A percentile compares a stretch with the other conserved stretches of the same genome.
These are phyloP conservation scores for Aleiodes sp. DNA, from an alignment of 1,140 invertebrate genomes.

Conservation along the genomic window DNA sequence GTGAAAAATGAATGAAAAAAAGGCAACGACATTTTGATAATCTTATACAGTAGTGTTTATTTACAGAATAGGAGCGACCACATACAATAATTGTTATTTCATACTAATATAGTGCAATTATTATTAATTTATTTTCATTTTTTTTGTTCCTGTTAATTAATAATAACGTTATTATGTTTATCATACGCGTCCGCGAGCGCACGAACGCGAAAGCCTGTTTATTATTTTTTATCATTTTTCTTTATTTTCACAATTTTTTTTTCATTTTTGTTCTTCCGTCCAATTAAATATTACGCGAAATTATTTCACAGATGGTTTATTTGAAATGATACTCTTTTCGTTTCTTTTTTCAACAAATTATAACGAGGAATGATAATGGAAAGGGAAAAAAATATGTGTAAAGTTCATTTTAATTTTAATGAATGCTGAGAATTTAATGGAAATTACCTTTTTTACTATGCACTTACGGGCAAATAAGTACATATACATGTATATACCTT, in stretches of 20 bases:
- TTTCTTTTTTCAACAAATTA: too few relatives aligned
- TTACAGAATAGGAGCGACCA: constrained; percentile 58
- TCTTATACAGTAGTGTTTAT: constrained; percentile 41
- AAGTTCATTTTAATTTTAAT: constrained; percentile 7
- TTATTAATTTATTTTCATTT: constrained; percentile 35
- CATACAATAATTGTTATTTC: constrained; percentile 46
- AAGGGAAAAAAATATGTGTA: neutral
- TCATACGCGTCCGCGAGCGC: constrained; percentile 30
- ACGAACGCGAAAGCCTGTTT: constrained; percentile 30
- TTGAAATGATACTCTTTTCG: too few relatives aligned
- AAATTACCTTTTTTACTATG: neutral
- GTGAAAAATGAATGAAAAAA: neutral
- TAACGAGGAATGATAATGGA: neutral
- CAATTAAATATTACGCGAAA: constrained; percentile 28
- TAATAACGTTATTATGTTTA: constrained; percentile 39
- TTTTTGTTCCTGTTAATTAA: constrained; percentile 43
- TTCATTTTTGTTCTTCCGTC: too few relatives aligned
- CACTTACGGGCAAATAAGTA: constrained; percentile 26
- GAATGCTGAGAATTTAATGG: neutral
- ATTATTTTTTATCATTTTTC: constrained; percentile 22
- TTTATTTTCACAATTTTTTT: constrained; percentile 34
- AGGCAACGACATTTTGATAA: neutral
- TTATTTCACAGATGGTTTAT: constrained; percentile 20
- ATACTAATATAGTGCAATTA: constrained; percentile 47
- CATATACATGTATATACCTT: constrained; percentile 33